phyloP scores from a whole-genome alignment of 1,140 invertebrate genomes.

The Drosophila pectinifera region DNA sequence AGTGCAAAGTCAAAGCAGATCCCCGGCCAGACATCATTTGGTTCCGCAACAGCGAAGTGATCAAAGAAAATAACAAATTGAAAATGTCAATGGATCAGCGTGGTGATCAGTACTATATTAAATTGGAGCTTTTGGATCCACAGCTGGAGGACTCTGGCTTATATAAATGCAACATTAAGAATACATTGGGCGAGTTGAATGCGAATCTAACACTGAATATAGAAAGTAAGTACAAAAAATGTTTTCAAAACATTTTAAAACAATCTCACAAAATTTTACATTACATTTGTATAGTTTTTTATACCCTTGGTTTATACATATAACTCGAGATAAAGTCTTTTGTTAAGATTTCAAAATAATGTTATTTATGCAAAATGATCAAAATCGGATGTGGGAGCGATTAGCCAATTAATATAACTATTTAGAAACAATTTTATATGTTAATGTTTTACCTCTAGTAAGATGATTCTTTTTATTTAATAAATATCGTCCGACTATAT shows the following conservation, averaged over 20 bases:
- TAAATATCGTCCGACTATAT: too few relatives aligned
- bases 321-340: too few relatives aligned
- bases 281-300: too few relatives aligned
- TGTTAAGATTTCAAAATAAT: neutral
- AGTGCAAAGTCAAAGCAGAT: conserved; percentile 97
- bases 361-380: too few relatives aligned
- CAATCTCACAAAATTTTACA: too few relatives aligned
- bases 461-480: too few relatives aligned
- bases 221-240: conserved; percentile 92
- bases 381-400: too few relatives aligned
- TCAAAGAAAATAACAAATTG: conserved; percentile 92
- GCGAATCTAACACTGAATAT: conserved; percentile 98
- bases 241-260: too few relatives aligned
- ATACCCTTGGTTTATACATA: too few relatives aligned
- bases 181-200: conserved; percentile 97
- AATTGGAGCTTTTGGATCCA: conserved; percentile 96
- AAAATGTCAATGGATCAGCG: conserved; percentile 90
- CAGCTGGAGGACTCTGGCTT: conserved; percentile 97
- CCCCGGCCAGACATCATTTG: conserved; percentile 97
- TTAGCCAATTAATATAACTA: too few relatives aligned
- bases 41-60: conserved; percentile 92
- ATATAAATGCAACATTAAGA: conserved; percentile 99
- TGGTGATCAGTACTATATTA: conserved; percentile 94
- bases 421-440: too few relatives aligned
- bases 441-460: too few relatives aligned